Base-by-base conservation (phyloP, 2,797 vertebrate species). In the Pangasius macronema region DNA sequence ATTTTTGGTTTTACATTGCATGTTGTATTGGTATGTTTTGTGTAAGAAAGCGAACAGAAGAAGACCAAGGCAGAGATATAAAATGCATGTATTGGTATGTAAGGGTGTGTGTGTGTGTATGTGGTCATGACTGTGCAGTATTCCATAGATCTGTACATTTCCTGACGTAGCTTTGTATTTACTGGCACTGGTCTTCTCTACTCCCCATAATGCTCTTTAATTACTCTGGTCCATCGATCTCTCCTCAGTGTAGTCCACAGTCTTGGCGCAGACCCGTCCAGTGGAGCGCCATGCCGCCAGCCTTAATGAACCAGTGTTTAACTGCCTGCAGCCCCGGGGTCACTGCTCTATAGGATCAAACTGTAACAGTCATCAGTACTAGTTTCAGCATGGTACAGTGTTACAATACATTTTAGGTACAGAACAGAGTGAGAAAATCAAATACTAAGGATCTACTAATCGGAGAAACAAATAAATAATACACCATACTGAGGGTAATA, bases 161-260 rank as follows among this genome's bases (percentile, higher is more conserved):
- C 92, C 93, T 92, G 91, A 91, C 88, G 91, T 92, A 94, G 93
- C 90, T 89, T 93, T 95, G 94, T 94, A 95, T 95, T 96, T 96
- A 96, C 96, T 92, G 95, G 95, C 95, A 96, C 90, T 92, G 92
- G 75, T 80, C 81, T 61, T 85, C 75, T 83, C 70, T 83, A 87
- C 84, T 80, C 91, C 88, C 87, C 61, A 85, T 91, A 91, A 92
- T 94, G 94, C 95, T 96, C 95, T 95, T 96, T 96, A 96, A 96
- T 96, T 96, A 96, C 96, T 94, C 93, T 93, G 93, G 93, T 92
- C 94, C 95, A 96, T 96, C 94, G 96, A 96, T 96, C 93, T 91
- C 91, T 91, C 88, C 91, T 90, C 92, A 77, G 93, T 93, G 92
- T 85, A 88, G 92, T 92, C 91, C 93, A 93, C 92, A 89, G 91